Evolutionary conservation across 2,113 vertebrate species (phyloP).

Genomic region (Entelurus aequoreus): DNA sequence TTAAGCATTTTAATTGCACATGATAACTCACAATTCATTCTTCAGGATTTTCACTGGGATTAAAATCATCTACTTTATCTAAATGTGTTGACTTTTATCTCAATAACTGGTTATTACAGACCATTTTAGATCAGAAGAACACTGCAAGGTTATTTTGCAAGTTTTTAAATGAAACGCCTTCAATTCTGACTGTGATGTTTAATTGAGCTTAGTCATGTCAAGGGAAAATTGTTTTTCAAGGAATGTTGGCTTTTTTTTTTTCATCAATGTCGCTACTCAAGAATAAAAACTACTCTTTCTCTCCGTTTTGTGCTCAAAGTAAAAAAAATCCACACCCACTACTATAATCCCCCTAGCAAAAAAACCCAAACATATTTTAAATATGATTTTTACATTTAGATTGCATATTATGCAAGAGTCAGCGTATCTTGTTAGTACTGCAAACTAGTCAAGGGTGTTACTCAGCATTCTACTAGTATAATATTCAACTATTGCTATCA

Average conservation of each 20-base stretch:
- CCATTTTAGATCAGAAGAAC: background rate
- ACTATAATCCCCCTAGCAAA: conserved; percentile 32
- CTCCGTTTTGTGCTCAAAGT: conserved; percentile 1
- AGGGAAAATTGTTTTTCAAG: background rate
- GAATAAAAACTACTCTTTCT: background rate
- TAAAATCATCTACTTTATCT: too few relatives aligned
- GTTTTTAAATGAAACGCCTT: background rate
- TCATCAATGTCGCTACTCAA: background rate
- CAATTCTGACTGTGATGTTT: background rate
- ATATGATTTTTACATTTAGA: conserved; percentile 32
- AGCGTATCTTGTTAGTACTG: conserved; percentile 24
- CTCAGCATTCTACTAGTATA: background rate
- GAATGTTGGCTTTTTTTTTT: background rate
- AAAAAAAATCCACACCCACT: background rate
- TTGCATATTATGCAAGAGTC: conserved; percentile 31
- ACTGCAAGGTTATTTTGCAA: background rate
- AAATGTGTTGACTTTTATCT: background rate
- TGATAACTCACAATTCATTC: too few relatives aligned
- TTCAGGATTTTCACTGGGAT: too few relatives aligned
- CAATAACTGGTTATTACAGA: background rate
- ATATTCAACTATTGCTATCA: background rate
- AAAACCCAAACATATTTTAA: conserved; percentile 26
- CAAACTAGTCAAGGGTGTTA: conserved; percentile 16
- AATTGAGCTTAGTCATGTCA: conserved; percentile 2
- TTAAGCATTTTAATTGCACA: too few relatives aligned